Evolutionary conservation across 2,797 vertebrate species (phyloP), one percentile per base, ranked within the genome.

Genomic region (Ibycter americanus): DNA sequence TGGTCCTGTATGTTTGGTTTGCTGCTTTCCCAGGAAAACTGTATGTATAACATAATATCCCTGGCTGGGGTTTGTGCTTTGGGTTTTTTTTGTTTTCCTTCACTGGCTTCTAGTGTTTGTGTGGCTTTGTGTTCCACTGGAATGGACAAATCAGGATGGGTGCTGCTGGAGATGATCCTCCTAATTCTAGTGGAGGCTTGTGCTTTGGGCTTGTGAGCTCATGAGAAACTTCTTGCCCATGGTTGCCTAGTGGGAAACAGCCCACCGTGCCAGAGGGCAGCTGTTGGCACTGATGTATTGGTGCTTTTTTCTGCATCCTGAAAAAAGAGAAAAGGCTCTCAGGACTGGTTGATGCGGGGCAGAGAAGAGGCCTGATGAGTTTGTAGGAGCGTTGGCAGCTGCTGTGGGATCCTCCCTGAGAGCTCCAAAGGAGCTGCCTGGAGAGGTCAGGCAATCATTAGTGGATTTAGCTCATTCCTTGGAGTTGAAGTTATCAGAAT

Each of bases 391-490:
- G 36, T 11, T 7, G 25, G 44, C 56, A 67, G 61, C 68, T 88
- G 40, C 74, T 52, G n/a, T 16, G 46, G 38, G 25, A 44, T 18
- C 73, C 6, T 17, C 22, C 21, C 25, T 40, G 11, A 15, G 58
- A 34, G 54, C 68, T 81, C 79, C 25, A 22, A 23, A 79, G 68
- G 66, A 88, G 44, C 56, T 73, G 36, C 74, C 38, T 5, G 2
- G n/a, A 62, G 77, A 56, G 81, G 55, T 51, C 67, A 66, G 63
- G 26, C 67, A 31, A 6, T 72, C 70, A 25, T 73, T 29, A 87
- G 36, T 66, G 87, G 71, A 61, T 94, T 89, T 89, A 89, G 67
- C 31, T 83, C 67, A 21, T 78, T 89, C 81, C 47, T 83, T 70
- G 71, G 38, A 59, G 71, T 87, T 94, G 89, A 54, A 52, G n/a